Base-by-base conservation (phyloP, 2,888 invertebrate species). In the Philhelius pedissequus region DNA sequence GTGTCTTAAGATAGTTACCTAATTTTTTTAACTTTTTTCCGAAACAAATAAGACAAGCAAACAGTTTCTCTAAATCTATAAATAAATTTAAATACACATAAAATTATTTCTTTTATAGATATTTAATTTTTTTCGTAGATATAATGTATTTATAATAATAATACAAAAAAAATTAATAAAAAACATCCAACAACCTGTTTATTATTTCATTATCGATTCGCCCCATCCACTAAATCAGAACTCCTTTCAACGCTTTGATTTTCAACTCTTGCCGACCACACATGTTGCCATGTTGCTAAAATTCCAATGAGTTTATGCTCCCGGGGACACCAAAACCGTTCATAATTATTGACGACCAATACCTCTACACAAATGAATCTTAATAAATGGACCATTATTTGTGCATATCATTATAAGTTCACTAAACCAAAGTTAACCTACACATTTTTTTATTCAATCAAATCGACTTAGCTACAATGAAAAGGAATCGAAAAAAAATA, bases 331-430 rank as follows among this genome's bases (percentile, higher is more conserved):
- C 22, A 52, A 13, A 64, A 64, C 32, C 60, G 18, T 40, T 40
- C 15, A 40, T 40, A 7, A 22, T n/a, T 13, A 75, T 66, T 77
- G 68, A 25, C 48, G 27, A 58, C 52, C 58, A 58, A 27, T 15
- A 9, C 27, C 7, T 52, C 25, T 15, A 27, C 8, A 62, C 27
- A 62, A 15, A 79, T 84, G 79, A 74, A 75, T 75, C 83, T 83
- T 70, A 62, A 25, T 27, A 43, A 62, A 27, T 62, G 27, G 62
- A 50, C 84, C 69, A 66, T 71, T 84, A 66, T 71, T 84, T 80
- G 52, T 76, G 84, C 75, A 84, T 80, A 66, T 62, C 80, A 80
- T 84, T 84, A n/a, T n/a, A 80, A 80, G 35, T 71, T 68, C 80
- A 80, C 60, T 30, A 30, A 27, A 45, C 38, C 7, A 58, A 20